Evolutionary conservation across 1,140 invertebrate species (phyloP).

Genomic region (Agrilus planipennis): DNA sequence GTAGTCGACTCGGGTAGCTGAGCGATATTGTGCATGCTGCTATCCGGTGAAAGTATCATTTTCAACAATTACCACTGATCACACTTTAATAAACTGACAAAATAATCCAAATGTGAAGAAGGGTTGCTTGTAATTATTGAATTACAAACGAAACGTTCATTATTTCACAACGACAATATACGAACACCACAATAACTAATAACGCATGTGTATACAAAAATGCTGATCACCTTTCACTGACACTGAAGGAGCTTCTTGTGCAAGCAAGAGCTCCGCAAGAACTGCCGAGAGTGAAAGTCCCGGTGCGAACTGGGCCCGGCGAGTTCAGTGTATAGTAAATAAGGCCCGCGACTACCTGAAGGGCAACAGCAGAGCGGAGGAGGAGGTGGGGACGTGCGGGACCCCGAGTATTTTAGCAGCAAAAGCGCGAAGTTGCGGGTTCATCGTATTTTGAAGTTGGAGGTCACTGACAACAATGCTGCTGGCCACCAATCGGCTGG

Average conservation of each 20-base stretch:
- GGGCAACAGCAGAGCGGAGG: conserved; percentile 22
- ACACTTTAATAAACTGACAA: too few species aligned
- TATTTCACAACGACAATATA: too few species aligned
- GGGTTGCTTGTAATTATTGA: too few species aligned
- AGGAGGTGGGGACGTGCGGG: conserved; percentile 13
- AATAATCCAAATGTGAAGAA: too few species aligned
- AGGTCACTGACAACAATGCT: conserved; percentile 45
- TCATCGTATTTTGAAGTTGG: conserved; percentile 50
- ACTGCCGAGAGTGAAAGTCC: conserved; percentile 34
- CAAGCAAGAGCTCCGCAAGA: conserved; percentile 10
- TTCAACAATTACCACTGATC: conserved; percentile 3
- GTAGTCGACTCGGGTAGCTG: conserved; percentile 25
- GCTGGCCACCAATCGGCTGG: conserved; percentile 19
- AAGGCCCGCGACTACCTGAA: conserved; percentile 31
- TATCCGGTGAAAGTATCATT: conserved; percentile 33
- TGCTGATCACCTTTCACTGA: conserved; percentile 4
- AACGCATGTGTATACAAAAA: too few species aligned
- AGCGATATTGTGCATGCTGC: conserved; percentile 21
- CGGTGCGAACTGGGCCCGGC: conserved; percentile 28
- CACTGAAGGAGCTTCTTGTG: conserved; percentile 7
- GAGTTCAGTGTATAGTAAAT: conserved; percentile 31
- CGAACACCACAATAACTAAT: too few species aligned
- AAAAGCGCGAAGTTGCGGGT: conserved; percentile 35
- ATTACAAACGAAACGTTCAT: too few species aligned
- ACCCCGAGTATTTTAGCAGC: conserved; percentile 16